Base-by-base conservation (phyloP, 2,797 vertebrate genomes). In the Spinus olivaceus region DNA sequence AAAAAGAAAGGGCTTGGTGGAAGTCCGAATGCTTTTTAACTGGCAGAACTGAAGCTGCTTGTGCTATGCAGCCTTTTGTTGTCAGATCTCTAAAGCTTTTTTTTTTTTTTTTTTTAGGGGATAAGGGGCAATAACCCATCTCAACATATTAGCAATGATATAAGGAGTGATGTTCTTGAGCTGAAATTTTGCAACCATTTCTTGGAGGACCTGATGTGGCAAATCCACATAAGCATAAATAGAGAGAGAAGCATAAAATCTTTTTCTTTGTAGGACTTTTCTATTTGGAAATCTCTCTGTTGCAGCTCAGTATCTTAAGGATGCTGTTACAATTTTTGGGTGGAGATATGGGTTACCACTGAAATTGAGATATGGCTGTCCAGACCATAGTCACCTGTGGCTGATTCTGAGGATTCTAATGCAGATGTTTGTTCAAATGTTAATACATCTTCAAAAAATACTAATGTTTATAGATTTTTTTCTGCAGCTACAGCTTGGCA, bases 1-100 rank as follows among this genome's bases (percentile, higher is more conserved):
- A 97, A 97, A 87, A 73, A 90, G 54, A 86, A 91, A 90, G n/a
- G 41, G 23, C 41, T 90, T 57, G 64, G 64, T 95, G 53, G 94
- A 97, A 96, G 42, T 86, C 83, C 1, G 7, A 90, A 79, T 74
- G 22, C 16, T 82, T 91, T 95, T 57, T 95, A 89, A 87, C 83
- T 76, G 88, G 65, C 73, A 94, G 49, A 91, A 64, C 19, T 72
- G 53, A 63, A 33, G 25, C n/a, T 80, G 49, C 30, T 78, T 95
- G 1, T 33, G 46, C 7, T 78, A 8, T 49, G 39, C 76, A 91
- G 25, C 5, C 44, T 91, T 90, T 94, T 88, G 14, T 49, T 74
- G 33, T 60, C 39, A 30, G 39, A 53, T n/a, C 6, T 54, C 49
- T 51, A 54, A 70, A 64, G 19, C 13, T 33, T 41, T 41, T 41